Evolutionary conservation across 2,113 vertebrate genomes (phyloP).

Genomic region (Saccopteryx bilineata): DNA sequence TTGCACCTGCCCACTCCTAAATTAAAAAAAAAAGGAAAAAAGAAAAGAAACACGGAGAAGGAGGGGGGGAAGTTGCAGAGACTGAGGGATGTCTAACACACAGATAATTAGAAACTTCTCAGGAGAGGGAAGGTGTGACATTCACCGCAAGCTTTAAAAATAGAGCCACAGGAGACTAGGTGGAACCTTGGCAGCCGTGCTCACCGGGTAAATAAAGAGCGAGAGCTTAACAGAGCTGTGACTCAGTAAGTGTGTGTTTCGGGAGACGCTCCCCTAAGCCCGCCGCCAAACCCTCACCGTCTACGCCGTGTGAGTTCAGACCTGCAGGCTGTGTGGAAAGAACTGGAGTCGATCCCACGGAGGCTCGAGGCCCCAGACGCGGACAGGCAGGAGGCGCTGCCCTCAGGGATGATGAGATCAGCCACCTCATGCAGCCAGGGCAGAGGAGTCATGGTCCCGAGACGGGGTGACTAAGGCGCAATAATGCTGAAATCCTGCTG

Average conservation of each 20-base stretch:
- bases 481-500: rapidly evolving
- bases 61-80: not conserved
- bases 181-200: not conserved
- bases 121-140: conserved; percentile 9
- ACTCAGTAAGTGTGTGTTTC: not conserved
- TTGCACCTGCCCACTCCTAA: not conserved
- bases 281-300: not conserved
- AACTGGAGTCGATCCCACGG: not conserved
- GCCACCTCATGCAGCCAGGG: conserved; percentile 47
- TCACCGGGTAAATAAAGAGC: not conserved
- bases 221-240: not conserved
- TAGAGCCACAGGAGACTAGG: conserved; percentile 34
- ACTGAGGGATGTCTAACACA: not conserved
- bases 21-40: not conserved
- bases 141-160: conserved; percentile 51
- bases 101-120: not conserved
- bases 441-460: conserved; percentile 56
- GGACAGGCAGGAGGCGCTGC: not conserved
- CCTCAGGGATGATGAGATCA: conserved; percentile 41
- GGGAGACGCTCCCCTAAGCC: not conserved
- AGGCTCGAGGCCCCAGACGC: not conserved
- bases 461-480: conserved; percentile 53
- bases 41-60: too few relatives aligned
- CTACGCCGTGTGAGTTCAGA: not conserved
- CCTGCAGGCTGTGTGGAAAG: not conserved